A percentile compares a stretch with the other conserved stretches of the same genome.
Conservation (phyloP, 2,888 invertebrate species). For the Adineta ricciae region DNA sequence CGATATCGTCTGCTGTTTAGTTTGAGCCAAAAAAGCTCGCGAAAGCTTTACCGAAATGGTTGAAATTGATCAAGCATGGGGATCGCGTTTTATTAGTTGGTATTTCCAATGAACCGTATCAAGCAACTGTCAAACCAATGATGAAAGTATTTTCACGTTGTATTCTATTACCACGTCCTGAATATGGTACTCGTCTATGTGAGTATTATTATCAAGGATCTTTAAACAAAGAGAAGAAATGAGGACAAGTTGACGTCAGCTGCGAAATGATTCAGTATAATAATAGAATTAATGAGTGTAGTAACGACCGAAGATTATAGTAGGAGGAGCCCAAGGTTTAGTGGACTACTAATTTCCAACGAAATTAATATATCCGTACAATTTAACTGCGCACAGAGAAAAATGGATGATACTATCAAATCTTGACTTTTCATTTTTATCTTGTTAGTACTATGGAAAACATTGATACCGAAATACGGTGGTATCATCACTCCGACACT, state of each 20-base stretch:
- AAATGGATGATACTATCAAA: too few species aligned
- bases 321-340: too few species aligned
- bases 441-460: conserved; percentile 49
- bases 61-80: conserved; percentile 75
- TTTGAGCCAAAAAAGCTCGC: conserved; percentile 84
- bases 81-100: conserved; percentile 72
- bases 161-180: conserved; percentile 73
- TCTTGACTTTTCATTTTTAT: neutral
- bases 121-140: conserved; percentile 73
- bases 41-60: conserved; percentile 78
- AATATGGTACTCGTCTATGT: conserved; percentile 68
- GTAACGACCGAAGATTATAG: too few species aligned
- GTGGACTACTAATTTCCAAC: too few species aligned
- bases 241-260: neutral
- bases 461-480: conserved; percentile 43
- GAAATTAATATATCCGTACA: too few species aligned
- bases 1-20: too few species aligned
- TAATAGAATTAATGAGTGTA: neutral
- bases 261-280: neutral
- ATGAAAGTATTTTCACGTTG: conserved; percentile 77
- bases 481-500: conserved; percentile 50
- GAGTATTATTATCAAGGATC: conserved; percentile 36
- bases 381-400: too few species aligned
- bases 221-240: conserved; percentile 11
- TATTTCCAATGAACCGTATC: conserved; percentile 73